These are phyloP conservation scores for Latheticus oryzae DNA, from an alignment of 2,888 invertebrate genomes.

Conservation along the genomic window DNA sequence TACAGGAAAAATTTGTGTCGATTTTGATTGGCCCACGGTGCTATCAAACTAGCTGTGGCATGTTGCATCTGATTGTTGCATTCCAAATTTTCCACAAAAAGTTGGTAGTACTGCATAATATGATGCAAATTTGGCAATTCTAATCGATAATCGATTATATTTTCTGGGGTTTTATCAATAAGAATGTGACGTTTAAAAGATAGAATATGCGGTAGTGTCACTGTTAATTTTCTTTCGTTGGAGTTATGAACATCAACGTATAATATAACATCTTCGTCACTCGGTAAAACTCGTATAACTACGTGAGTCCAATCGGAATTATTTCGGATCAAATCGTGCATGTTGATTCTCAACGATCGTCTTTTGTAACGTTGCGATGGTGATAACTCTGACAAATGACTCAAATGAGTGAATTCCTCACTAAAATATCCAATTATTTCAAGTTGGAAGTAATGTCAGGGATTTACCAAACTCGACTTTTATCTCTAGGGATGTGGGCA, in stretches of 20 bases:
- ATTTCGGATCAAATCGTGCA: constrained; percentile 71
- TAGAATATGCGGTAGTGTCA: constrained; percentile 58
- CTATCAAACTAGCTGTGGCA: constrained; percentile 71
- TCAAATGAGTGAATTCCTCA: constrained; percentile 70
- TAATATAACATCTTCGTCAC: constrained; percentile 72
- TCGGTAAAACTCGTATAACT: constrained; percentile 75
- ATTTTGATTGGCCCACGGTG: constrained; percentile 76
- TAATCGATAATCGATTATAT: constrained; percentile 73
- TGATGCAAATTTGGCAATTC: constrained; percentile 69
- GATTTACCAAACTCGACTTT: constrained; percentile 73
- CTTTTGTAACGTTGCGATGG: constrained; percentile 67
- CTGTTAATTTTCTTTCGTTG: constrained; percentile 57
- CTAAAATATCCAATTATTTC: constrained; percentile 64
- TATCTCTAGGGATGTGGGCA: constrained; percentile 69
- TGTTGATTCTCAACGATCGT: constrained; percentile 69
- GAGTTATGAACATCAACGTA: constrained; percentile 75
- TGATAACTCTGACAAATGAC: constrained; percentile 69
- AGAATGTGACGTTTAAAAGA: constrained; percentile 62
- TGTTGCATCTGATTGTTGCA: constrained; percentile 68
- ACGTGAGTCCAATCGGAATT: constrained; percentile 75
- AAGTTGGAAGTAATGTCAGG: not conserved
- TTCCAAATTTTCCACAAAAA: constrained; percentile 70
- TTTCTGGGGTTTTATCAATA: constrained; percentile 69
- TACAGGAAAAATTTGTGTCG: constrained; percentile 69
- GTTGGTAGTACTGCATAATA: constrained; percentile 71